Conservation (phyloP, 2,797 vertebrate genomes). For the Galago senegalensis region DNA sequence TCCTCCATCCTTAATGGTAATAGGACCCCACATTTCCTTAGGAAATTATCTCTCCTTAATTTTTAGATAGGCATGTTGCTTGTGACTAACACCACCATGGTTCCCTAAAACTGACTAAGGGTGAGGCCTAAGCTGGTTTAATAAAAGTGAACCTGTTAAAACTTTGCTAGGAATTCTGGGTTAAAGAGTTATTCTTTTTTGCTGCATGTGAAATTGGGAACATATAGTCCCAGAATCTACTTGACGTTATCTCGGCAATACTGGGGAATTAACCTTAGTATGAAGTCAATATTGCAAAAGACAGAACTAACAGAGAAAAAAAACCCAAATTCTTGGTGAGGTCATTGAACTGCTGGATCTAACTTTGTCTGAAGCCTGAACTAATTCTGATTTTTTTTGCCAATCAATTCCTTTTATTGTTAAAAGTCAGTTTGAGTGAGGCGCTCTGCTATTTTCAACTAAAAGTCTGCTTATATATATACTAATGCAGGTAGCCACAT, state of each 20-base stretch:
- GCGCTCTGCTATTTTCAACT: neutral
- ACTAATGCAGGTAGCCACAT: neutral
- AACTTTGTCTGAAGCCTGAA: conserved; percentile 23
- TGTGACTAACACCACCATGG: neutral
- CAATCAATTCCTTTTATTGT: neutral
- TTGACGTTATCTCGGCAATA: neutral
- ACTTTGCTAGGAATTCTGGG: conserved; percentile 5
- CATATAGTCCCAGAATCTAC: neutral
- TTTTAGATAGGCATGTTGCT: neutral
- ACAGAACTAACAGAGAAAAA: neutral
- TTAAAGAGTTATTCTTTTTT: conserved; percentile 6
- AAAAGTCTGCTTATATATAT: neutral
- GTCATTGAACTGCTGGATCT: neutral
- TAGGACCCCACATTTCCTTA: neutral
- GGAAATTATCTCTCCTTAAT: neutral
- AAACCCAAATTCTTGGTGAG: neutral
- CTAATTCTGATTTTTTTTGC: neutral
- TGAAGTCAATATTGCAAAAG: neutral
- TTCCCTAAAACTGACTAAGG: neutral
- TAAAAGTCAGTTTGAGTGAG: neutral
- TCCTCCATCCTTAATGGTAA: neutral
- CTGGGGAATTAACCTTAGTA: neutral
- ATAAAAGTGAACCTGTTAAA: neutral
- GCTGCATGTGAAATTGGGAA: neutral
- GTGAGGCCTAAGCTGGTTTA: neutral